These are phyloP conservation scores for Lutra lutra DNA, from an alignment of 2,797 vertebrate species.

Conservation along the genomic window DNA sequence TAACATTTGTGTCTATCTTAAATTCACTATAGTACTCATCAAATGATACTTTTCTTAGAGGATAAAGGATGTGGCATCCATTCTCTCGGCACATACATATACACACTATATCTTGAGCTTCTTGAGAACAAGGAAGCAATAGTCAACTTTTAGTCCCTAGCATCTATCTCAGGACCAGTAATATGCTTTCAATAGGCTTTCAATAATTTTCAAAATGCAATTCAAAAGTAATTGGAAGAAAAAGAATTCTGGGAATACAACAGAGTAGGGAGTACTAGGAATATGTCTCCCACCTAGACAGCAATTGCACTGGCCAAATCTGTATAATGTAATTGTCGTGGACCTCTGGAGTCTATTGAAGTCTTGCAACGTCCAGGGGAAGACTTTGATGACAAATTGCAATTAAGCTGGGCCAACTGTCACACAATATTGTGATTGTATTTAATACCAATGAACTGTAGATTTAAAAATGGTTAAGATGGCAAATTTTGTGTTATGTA, in stretches of 20 bases:
- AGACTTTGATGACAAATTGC: neutral
- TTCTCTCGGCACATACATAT: neutral
- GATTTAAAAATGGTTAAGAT: neutral
- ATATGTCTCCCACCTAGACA: neutral
- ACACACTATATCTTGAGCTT: neutral
- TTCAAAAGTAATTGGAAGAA: neutral
- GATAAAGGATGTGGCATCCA: neutral
- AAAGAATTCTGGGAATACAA: neutral
- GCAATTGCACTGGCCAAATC: neutral
- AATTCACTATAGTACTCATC: neutral
- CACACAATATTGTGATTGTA: neutral
- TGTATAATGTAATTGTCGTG: neutral
- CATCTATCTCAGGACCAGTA: neutral
- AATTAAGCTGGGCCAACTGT: neutral
- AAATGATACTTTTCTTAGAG: neutral
- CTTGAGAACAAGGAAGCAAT: neutral
- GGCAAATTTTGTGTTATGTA: neutral
- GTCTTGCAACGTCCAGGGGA: neutral
- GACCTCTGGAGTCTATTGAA: neutral
- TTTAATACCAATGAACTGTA: neutral
- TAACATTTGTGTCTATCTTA: neutral
- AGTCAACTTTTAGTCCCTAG: neutral
- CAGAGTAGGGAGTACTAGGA: neutral
- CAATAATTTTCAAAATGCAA: neutral
- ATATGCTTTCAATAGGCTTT: neutral